phyloP scores from a whole-genome alignment of 2,797 vertebrate species.

The Danio kyathit region DNA sequence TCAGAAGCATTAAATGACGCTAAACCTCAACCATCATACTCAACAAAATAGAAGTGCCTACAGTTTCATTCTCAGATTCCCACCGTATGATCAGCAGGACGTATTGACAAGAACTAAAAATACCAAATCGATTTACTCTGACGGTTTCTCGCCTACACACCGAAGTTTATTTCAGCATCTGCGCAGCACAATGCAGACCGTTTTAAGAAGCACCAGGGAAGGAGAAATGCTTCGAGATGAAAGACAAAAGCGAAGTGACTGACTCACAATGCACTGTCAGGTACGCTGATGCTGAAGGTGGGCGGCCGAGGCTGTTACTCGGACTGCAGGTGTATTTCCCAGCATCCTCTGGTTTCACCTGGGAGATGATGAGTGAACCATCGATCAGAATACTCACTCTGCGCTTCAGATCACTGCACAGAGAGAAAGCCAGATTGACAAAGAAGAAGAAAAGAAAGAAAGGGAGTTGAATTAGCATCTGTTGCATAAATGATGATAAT shows the following conservation, averaged over 20 bases:
- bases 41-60: neutral
- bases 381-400: conserved; percentile 97
- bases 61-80: neutral
- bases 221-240: neutral
- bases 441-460: conserved; percentile 1
- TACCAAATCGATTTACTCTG: neutral
- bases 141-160: neutral
- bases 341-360: conserved; percentile 95
- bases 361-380: conserved; percentile 95
- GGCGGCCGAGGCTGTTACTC: conserved; percentile 97
- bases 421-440: conserved; percentile 42
- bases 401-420: conserved; percentile 90
- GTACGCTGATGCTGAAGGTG: conserved; percentile 93
- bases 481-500: neutral
- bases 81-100: neutral
- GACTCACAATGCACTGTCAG: conserved; percentile 97
- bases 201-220: neutral
- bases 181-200: neutral
- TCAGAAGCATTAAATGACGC: neutral
- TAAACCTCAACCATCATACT: too few relatives aligned
- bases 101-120: neutral
- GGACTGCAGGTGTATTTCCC: conserved; percentile 97
- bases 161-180: conserved; percentile 10
- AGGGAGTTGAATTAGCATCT: neutral
- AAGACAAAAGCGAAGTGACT: neutral